A percentile compares a stretch with the other conserved stretches of the same genome.
These are phyloP conservation scores for Heliconius hewitsoni DNA, from an alignment of 1,140 invertebrate species.

Conservation along the genomic window DNA sequence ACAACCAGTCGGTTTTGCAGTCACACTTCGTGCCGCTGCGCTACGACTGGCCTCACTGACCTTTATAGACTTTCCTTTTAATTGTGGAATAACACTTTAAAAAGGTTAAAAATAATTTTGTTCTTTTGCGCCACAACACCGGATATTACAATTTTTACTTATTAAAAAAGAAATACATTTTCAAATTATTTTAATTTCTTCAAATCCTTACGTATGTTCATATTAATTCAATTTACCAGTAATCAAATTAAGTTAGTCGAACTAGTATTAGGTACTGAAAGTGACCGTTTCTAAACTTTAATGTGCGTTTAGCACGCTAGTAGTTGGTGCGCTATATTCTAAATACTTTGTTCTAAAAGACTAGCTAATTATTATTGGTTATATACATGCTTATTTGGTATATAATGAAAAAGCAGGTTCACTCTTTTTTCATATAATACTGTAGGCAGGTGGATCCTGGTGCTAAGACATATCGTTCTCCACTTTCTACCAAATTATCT, in stretches of 20 bases:
- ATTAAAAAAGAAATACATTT: neutral
- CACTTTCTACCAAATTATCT: too few species aligned
- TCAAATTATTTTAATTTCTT: neutral
- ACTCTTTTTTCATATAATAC: too few species aligned
- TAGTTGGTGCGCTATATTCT: neutral
- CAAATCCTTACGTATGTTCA: conserved; percentile 9
- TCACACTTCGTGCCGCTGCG: too few species aligned
- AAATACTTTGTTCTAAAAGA: neutral
- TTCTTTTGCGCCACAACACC: neutral
- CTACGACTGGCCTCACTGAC: too few species aligned
- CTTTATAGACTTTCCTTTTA: too few species aligned
- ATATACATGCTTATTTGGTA: too few species aligned
- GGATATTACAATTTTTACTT: neutral
- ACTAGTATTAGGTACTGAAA: neutral
- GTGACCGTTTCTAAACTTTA: conserved; percentile 7
- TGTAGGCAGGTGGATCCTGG: too few species aligned
- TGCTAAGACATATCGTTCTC: too few species aligned
- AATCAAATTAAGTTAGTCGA: conserved; percentile 5
- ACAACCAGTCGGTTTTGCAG: too few species aligned
- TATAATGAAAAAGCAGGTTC: too few species aligned
- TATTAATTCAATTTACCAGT: conserved; percentile 9
- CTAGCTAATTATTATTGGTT: neutral
- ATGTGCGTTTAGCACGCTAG: neutral
- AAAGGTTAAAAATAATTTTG: too few species aligned
- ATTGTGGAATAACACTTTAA: too few species aligned